phyloP scores from a whole-genome alignment of 2,113 vertebrate genomes.

The Catharus fuscescens region DNA sequence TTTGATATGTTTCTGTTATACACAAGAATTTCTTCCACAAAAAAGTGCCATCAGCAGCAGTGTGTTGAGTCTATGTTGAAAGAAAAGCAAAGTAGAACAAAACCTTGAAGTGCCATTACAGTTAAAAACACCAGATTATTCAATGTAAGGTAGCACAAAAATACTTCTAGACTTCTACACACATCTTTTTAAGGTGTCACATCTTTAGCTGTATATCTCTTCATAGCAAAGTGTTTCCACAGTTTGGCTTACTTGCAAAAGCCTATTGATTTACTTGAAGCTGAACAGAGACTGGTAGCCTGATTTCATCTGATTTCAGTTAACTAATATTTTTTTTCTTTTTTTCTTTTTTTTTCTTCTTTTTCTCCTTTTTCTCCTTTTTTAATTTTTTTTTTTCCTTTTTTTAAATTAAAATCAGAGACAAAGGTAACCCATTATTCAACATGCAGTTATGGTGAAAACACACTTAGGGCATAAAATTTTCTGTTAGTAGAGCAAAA shows the following conservation, averaged over 20 bases:
- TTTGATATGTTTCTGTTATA: not conserved
- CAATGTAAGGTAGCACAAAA: not conserved
- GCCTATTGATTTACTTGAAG: not conserved
- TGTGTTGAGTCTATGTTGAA: not conserved
- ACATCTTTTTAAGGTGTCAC: not conserved
- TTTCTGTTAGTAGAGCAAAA: not conserved
- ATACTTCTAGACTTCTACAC: not conserved
- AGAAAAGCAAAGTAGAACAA: not conserved
- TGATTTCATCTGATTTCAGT: not conserved
- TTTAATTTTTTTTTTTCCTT: no score
- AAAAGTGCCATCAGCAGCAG: not conserved
- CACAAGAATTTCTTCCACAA: not conserved
- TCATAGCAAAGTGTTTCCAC: not conserved
- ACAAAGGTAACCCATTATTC: not conserved
- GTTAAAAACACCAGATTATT: not conserved
- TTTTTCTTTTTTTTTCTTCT: fast-evolving
- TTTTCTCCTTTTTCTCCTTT: not conserved
- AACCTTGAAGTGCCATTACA: not conserved
- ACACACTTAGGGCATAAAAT: not conserved
- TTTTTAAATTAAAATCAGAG: not conserved
- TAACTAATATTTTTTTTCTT: not conserved
- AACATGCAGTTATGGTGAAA: not conserved
- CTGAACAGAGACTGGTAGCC: not conserved
- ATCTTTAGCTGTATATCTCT: not conserved
- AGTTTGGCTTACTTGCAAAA: not conserved